Percentiles rank a stretch among this genome's conserved stretches.
Evolutionary conservation across 2,888 invertebrate species (phyloP).

Genomic region (Hipparchia sbordonii): DNA sequence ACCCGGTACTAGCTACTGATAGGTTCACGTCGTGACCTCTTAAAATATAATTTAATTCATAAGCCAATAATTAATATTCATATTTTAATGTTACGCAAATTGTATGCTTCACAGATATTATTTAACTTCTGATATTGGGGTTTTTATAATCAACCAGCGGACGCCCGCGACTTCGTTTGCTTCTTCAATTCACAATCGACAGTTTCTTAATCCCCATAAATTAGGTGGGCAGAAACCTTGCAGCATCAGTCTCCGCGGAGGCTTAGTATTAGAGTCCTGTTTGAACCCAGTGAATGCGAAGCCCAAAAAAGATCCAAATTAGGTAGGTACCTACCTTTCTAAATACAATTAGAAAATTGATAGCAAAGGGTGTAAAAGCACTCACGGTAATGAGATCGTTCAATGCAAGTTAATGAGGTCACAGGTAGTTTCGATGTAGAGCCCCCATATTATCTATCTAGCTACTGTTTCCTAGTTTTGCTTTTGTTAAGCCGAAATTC

Average conservation of each 20-base stretch:
- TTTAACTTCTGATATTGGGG: too few relatives aligned
- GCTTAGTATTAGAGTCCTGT: too few relatives aligned
- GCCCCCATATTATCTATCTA: neutral
- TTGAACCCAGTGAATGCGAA: too few relatives aligned
- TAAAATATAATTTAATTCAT: neutral
- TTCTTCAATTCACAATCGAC: too few relatives aligned
- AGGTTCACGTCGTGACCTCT: neutral
- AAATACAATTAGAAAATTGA: constrained; percentile 36
- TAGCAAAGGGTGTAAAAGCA: constrained; percentile 46
- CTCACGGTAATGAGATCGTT: constrained; percentile 62
- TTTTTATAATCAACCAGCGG: too few relatives aligned
- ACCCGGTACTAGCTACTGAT: neutral
- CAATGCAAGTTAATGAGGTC: constrained; percentile 60
- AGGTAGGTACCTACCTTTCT: neutral
- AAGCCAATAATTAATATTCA: constrained; percentile 2
- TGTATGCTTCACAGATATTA: neutral
- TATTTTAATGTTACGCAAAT: neutral
- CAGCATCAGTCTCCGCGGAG: too few relatives aligned
- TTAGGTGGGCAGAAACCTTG: too few relatives aligned
- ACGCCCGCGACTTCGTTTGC: too few relatives aligned
- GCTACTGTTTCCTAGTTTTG: constrained; percentile 1
- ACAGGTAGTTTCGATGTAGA: constrained; percentile 33
- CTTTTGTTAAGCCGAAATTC: constrained; percentile 8
- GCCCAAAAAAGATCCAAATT: too few relatives aligned
- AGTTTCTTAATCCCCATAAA: too few relatives aligned